These are phyloP conservation scores for Protula sp. DNA, from an alignment of 2,888 invertebrate genomes.

Conservation along the genomic window DNA sequence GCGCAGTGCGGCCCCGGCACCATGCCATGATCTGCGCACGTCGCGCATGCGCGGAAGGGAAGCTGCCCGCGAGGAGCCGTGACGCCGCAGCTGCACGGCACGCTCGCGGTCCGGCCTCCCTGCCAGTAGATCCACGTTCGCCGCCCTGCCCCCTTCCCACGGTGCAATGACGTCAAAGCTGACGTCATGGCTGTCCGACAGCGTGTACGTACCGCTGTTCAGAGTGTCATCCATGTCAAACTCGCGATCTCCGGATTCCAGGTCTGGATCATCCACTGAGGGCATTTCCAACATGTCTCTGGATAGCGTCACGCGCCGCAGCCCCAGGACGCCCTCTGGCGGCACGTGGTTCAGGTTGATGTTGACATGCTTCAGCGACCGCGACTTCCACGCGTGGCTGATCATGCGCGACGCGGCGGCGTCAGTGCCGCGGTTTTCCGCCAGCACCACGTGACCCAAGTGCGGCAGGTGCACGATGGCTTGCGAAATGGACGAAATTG, in stretches of 20 bases:
- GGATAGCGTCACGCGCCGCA: conserved; percentile 5
- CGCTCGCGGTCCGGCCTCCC: conserved; percentile 1
- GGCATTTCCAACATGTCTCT: background rate
- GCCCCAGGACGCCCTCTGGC: conserved; percentile 11
- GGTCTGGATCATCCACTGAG: background rate
- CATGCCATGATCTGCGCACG: conserved; percentile 11
- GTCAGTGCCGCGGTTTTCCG: conserved; percentile 8
- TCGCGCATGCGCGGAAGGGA: background rate
- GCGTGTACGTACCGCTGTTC: background rate
- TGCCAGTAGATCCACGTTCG: conserved; percentile 9
- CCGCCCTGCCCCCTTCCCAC: background rate
- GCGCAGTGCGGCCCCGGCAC: conserved; percentile 1
- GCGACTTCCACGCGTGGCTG: conserved; percentile 15
- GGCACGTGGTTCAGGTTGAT: conserved; percentile 18
- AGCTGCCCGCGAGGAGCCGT: background rate
- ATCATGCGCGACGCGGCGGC: conserved; percentile 3
- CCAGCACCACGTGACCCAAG: conserved; percentile 8
- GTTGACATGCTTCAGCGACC: conserved; percentile 13
- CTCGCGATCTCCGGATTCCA: background rate
- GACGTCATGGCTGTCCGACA: background rate
- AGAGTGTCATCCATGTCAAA: background rate
- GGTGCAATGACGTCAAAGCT: background rate
- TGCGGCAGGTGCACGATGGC: conserved; percentile 5
- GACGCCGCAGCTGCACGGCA: background rate
- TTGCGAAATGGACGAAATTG: conserved; percentile 10